Conservation (phyloP, 2,888 invertebrate genomes). For the Chrysomela aeneicollis region DNA sequence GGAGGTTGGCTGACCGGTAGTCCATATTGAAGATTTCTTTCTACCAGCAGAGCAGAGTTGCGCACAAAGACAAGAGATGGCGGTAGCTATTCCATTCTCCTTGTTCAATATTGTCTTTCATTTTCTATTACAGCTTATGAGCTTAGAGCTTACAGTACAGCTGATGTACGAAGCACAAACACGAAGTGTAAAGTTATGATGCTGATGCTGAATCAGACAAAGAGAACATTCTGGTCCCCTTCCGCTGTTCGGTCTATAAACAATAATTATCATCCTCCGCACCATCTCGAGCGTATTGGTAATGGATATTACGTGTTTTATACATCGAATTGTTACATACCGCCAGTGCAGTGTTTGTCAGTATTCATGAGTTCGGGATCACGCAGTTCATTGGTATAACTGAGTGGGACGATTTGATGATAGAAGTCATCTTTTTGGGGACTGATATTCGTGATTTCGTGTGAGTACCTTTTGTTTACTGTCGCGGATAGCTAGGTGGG, state of each 20-base stretch:
- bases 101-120: neutral
- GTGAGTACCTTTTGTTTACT: neutral
- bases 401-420: neutral
- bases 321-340: neutral
- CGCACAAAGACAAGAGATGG: neutral
- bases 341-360: neutral
- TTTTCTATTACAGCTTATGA: too few species aligned
- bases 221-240: neutral
- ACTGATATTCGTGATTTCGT: neutral
- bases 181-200: too few species aligned
- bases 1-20: too few species aligned
- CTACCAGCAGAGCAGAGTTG: too few species aligned
- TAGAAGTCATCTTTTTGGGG: neutral
- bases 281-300: neutral
- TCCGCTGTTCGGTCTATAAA: neutral
- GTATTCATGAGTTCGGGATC: neutral
- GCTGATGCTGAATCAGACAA: neutral
- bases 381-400: neutral
- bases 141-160: too few species aligned
- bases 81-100: neutral
- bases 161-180: too few species aligned
- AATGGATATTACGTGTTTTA: neutral
- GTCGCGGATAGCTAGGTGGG: neutral
- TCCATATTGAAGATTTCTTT: too few species aligned
- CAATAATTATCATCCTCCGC: conserved; percentile 3